Percentiles rank a stretch among this genome's conserved stretches.
phyloP scores from a whole-genome alignment of 2,113 vertebrate genomes.

The Anas platyrhynchos region DNA sequence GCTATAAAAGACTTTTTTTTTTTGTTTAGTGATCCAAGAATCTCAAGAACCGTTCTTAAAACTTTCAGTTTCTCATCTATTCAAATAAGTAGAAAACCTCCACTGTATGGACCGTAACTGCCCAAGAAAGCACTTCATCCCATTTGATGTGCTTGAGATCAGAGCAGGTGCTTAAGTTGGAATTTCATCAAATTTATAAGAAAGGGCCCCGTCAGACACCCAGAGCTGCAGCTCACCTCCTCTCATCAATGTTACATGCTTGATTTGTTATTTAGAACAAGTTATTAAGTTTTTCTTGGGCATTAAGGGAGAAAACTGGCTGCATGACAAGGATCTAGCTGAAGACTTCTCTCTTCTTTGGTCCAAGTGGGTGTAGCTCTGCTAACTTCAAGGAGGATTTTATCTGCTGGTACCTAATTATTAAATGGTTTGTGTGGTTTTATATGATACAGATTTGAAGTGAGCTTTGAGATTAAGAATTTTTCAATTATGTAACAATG shows the following conservation, averaged over 20 bases:
- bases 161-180: not conserved
- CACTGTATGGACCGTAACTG: not conserved
- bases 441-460: constrained; percentile 8
- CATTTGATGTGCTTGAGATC: not conserved
- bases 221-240: not conserved
- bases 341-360: not conserved
- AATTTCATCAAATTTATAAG: not conserved
- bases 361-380: not conserved
- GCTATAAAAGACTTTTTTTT: not conserved
- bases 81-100: not conserved
- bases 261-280: constrained; percentile 4
- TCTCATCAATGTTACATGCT: not conserved
- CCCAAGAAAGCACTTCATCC: not conserved
- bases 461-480: constrained; percentile 36
- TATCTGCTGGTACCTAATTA: constrained; percentile 45
- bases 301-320: not conserved
- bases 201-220: not conserved
- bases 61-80: not conserved
- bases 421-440: constrained; percentile 45
- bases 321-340: not conserved
- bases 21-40: not conserved
- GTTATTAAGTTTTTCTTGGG: not conserved
- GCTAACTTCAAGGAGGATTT: constrained; percentile 26
- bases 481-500: constrained; percentile 48
- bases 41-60: not conserved